Base-by-base conservation (phyloP, 2,888 invertebrate species). In the Pammene aurita region DNA sequence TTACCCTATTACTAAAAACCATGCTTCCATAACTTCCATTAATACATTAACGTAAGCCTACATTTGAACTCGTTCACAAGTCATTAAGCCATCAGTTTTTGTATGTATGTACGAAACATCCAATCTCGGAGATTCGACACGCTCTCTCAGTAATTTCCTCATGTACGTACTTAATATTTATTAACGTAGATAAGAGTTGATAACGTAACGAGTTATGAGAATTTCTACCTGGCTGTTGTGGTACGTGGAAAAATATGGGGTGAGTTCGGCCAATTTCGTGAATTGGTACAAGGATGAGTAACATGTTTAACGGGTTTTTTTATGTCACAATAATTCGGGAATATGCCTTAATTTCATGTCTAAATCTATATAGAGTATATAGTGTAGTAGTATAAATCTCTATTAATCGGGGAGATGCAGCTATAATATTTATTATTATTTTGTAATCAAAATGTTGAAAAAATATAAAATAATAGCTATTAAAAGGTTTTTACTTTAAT, bases 71-170 rank as follows among this genome's bases (percentile, higher is more conserved):
- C 38, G 18, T 35, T 38, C 50, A 48, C 35, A 46, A 60, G 41
- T 55, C 63, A 63, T 55, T 54, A 63, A 13, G 26, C 14, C 44
- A 54, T 16, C 41, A 63, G 6, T 63, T 63, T 63, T 63, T 55
- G 54, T 63, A 44, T 34, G 54, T 44, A 54, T 34, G 44, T 63
- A 54, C n/a, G 63, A 63, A 55, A 48, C 48, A 56, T 56, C 62
- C 67, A 68, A 68, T 64, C 57, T 42, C 57, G 52, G 14, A 9
- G n/a, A 68, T 64, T 68, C 58, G 68, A n/a, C 16, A 44, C 68
- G 67, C 46, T 44, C 57, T 38, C 63, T 16, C 34, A 10, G 18
- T 42, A 58, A 68, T 68, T 68, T 68, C 57, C 68, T 52, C 42
- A 6, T 18, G 11, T n/a, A 26, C 26, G 50, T 35, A 57, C 62